phyloP scores from a whole-genome alignment of 2,888 invertebrate genomes.

The Eilema griseolum region DNA sequence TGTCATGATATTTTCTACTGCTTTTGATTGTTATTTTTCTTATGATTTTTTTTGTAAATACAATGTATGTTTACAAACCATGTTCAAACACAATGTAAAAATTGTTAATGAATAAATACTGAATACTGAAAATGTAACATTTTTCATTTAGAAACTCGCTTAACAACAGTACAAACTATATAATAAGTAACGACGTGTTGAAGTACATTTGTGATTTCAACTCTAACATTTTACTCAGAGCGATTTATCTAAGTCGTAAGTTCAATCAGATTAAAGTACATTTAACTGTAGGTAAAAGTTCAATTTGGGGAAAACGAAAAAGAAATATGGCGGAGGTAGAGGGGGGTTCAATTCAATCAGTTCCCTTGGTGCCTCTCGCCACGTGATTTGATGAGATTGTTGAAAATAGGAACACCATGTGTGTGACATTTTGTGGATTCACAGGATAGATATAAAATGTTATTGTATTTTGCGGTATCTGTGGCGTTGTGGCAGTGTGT shows the following conservation, averaged over 20 bases:
- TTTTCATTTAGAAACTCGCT: conserved; percentile 24
- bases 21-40: no score
- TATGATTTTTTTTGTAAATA: no score
- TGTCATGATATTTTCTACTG: no score
- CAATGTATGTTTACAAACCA: no score
- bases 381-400: conserved; percentile 85
- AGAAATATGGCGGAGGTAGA: conserved; percentile 83
- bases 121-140: neutral
- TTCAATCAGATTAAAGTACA: conserved; percentile 86
- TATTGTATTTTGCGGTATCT: no score
- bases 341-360: conserved; percentile 85
- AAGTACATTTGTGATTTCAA: conserved; percentile 42
- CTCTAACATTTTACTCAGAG: conserved; percentile 48
- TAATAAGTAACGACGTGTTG: conserved; percentile 15
- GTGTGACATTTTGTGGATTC: conserved; percentile 41
- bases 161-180: conserved; percentile 22
- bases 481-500: no score
- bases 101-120: no score
- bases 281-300: conserved; percentile 84
- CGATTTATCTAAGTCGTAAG: conserved; percentile 80
- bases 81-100: no score
- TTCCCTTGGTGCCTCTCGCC: conserved; percentile 74
- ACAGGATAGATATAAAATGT: conserved; percentile 2
- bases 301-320: conserved; percentile 81
- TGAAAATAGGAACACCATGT: conserved; percentile 75